Base-by-base conservation (phyloP, 2,888 invertebrate genomes). In the Apamea epomidion region DNA sequence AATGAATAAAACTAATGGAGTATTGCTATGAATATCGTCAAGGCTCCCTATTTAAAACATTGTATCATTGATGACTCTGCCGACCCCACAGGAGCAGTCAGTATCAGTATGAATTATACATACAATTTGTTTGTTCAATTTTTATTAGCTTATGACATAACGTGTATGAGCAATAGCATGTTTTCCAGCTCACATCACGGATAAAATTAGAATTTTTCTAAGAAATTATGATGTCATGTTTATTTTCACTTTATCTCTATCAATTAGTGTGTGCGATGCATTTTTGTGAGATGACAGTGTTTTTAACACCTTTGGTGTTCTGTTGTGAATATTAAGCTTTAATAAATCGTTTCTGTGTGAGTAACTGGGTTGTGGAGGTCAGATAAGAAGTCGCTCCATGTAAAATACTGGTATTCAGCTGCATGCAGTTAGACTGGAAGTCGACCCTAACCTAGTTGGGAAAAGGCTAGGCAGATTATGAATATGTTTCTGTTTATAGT, bases 181-280 rank as follows among this genome's bases (percentile, higher is more conserved):
- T 75, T 87, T 87, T 74, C 69, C 80, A 77, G 60, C 80, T 86
- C 64, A 82, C 78, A 87, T 93, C 93, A 93, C 78, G 71, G 83
- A 80, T 92, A 91, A 86, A 88, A 89, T 89, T 92, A 93, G 90
- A 85, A 21, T 48, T 83, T 88, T 90, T 85, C 87, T 58, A 60
- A 84, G 82, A 88, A 90, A 87, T 83, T 87, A 77, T 90, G 90
- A 89, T 87, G 88, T 78, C 79, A 90, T 84, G 81, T 89, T 90
- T 91, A 90, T 91, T 91, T 90, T 90, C 62, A 71, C 73, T 75
- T 84, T 88, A 84, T 73, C 68, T 78, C 68, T 48, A n/a, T 37
- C 70, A 84, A 54, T 84, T 54, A 65, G 25, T 67, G n/a, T 65
- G 25, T 58, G 54, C 48, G 10, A 82, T 82, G 84, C 82, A 74